Conservation (phyloP, 2,888 invertebrate genomes). For the Arge pagana region DNA sequence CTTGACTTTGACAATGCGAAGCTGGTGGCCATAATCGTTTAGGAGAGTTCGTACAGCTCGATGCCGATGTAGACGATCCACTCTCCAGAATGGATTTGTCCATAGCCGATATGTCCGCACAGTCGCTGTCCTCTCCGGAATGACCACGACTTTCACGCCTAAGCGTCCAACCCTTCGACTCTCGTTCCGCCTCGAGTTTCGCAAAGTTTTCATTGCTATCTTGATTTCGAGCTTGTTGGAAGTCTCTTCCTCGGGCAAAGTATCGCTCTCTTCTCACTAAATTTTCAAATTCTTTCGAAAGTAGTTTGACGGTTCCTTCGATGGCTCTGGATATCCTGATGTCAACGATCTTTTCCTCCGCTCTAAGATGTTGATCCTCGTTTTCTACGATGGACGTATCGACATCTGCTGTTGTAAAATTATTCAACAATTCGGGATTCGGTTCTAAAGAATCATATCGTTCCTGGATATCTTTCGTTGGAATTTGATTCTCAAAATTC, state of each 20-base stretch:
- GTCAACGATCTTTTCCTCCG: conserved; percentile 37
- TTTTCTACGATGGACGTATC: conserved; percentile 16
- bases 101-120: conserved; percentile 45
- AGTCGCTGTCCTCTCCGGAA: conserved; percentile 66
- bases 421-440: conserved; percentile 26
- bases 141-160: conserved; percentile 62
- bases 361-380: conserved; percentile 8
- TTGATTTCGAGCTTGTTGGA: conserved; percentile 33
- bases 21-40: conserved; percentile 62
- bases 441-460: conserved; percentile 48
- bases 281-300: conserved; percentile 53
- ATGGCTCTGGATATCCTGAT: conserved; percentile 49
- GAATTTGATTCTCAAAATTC: conserved; percentile 41
- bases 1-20: conserved; percentile 50
- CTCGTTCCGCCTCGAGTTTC: conserved; percentile 47
- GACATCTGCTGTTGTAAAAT: conserved; percentile 20
- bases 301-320: conserved; percentile 51
- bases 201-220: conserved; percentile 42
- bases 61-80: conserved; percentile 66
- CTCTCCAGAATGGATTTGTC: conserved; percentile 51
- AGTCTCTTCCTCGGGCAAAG: conserved; percentile 42
- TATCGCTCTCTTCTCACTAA: conserved; percentile 48
- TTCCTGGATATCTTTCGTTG: conserved; percentile 46
- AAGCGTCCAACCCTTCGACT: conserved; percentile 37
- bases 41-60: conserved; percentile 69